phyloP scores from a whole-genome alignment of 2,797 vertebrate species.

The Sebastes alutus region DNA sequence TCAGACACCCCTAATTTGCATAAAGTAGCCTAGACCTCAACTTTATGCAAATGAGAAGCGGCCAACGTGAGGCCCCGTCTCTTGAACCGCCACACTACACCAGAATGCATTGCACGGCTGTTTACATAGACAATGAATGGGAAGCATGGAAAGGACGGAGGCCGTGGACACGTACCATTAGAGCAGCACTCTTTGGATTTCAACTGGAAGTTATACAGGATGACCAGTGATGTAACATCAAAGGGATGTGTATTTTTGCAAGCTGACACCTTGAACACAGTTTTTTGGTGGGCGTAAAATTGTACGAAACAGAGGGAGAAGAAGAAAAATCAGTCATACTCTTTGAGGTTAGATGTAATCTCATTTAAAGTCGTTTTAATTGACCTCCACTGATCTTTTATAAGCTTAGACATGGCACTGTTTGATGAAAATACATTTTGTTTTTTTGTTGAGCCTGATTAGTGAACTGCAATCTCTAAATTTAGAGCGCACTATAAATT shows the following conservation, averaged over 20 bases:
- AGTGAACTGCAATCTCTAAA: constrained; percentile 42
- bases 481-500: constrained; percentile 51
- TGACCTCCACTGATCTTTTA: not conserved
- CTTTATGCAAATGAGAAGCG: no score
- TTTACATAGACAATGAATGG: no score
- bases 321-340: not conserved
- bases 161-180: no score
- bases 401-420: not conserved
- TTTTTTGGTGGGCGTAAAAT: not conserved
- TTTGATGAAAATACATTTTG: not conserved
- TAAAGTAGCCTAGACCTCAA: no score
- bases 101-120: no score
- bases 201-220: not conserved
- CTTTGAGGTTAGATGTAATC: not conserved
- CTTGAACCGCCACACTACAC: no score
- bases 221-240: not conserved
- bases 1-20: no score
- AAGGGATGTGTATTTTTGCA: not conserved
- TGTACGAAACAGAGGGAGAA: not conserved
- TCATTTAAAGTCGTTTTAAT: not conserved
- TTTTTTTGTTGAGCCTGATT: constrained; percentile 9
- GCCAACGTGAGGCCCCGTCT: no score
- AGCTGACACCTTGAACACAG: not conserved
- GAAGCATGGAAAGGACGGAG: no score
- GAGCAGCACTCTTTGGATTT: not conserved